Evolutionary conservation across 2,113 vertebrate genomes (phyloP).

Genomic region (Catharus minimus): DNA sequence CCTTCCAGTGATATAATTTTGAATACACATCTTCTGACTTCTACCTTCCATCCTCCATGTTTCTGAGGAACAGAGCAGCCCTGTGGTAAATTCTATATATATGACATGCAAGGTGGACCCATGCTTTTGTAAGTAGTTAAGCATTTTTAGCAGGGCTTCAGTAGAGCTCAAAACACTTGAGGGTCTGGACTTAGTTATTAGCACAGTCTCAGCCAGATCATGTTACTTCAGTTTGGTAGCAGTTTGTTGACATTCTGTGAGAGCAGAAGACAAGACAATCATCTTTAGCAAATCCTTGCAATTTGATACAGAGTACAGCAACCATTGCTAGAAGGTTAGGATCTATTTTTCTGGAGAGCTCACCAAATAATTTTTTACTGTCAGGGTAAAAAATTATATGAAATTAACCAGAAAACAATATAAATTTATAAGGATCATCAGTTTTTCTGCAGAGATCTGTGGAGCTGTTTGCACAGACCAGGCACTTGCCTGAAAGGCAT

Average conservation of each 20-base stretch:
- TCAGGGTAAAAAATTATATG: constrained; percentile 1
- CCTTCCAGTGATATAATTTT: not conserved
- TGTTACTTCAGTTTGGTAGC: not conserved
- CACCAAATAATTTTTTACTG: not conserved
- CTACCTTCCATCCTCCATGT: not conserved
- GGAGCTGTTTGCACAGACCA: not conserved
- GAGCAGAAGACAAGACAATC: not conserved
- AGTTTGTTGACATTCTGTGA: not conserved
- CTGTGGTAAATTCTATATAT: not conserved
- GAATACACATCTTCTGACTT: not conserved
- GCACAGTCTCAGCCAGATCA: not conserved
- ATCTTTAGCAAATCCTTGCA: not conserved
- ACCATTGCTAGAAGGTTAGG: not conserved
- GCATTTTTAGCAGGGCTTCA: not conserved
- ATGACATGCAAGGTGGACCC: not conserved
- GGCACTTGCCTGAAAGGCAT: not conserved
- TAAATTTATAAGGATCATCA: not conserved
- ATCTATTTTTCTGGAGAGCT: not conserved
- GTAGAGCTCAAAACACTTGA: not conserved
- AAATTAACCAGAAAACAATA: constrained; percentile 6
- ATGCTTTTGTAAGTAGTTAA: not conserved
- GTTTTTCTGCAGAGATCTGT: not conserved
- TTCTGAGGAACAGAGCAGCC: not conserved
- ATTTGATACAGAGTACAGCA: not conserved
- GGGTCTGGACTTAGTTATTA: not conserved